phyloP scores from a whole-genome alignment of 2,113 vertebrate genomes.

The Rhombomys opimus region DNA sequence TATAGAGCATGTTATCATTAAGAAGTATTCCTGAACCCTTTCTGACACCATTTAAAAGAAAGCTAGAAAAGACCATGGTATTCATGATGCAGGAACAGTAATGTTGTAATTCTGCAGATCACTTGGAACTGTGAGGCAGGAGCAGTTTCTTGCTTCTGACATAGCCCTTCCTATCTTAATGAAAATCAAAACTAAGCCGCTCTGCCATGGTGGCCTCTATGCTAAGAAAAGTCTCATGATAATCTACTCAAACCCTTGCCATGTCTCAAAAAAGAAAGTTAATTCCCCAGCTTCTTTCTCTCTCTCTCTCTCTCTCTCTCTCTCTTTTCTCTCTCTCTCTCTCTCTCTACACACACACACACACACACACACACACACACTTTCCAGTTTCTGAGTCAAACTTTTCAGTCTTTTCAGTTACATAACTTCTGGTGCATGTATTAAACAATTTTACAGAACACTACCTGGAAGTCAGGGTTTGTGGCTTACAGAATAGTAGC shows the following conservation, averaged over 20 bases:
- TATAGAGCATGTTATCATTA: slow-evolving; percentile 4
- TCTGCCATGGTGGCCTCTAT: background rate
- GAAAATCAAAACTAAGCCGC: slow-evolving; percentile 64
- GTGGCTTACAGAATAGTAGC: background rate
- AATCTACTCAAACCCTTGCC: slow-evolving; percentile 22
- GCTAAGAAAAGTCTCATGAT: slow-evolving; percentile 34
- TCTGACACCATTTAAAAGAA: background rate
- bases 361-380: background rate
- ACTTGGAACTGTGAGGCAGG: slow-evolving; percentile 41
- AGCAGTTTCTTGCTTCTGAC: background rate
- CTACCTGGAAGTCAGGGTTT: background rate
- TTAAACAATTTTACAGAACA: slow-evolving; percentile 2
- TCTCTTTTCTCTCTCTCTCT: no score
- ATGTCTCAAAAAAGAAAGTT: slow-evolving; percentile 49
- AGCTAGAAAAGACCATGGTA: background rate
- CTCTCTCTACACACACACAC: background rate
- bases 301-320: no score
- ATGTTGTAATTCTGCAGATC: slow-evolving; percentile 23
- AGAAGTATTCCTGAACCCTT: background rate
- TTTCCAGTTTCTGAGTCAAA: background rate
- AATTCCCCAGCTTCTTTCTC: slow-evolving; percentile 14
- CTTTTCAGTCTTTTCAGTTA: slow-evolving; percentile 24
- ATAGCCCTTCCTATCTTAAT: slow-evolving; percentile 60
- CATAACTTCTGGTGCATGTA: background rate
- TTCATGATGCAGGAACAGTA: background rate